Percentiles rank a stretch among this genome's conserved stretches.
Evolutionary conservation across 2,113 vertebrate genomes (phyloP).

Genomic region (Dissostichus mawsoni): DNA sequence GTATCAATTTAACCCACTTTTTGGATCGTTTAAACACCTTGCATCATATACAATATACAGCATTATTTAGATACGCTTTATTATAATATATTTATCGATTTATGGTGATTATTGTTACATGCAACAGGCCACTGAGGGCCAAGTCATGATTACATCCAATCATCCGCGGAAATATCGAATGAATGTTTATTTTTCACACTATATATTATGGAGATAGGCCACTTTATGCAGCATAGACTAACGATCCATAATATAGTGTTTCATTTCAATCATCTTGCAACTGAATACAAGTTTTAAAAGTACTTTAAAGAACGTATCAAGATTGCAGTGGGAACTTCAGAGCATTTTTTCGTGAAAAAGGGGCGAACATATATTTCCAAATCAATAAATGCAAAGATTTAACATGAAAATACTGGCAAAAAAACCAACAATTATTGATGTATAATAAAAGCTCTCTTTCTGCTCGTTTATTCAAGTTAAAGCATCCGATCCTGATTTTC

Average conservation of each 20-base stretch:
- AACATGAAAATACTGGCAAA: background rate
- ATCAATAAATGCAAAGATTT: background rate
- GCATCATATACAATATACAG: background rate
- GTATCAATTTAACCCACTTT: background rate
- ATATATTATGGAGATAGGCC: too few species aligned
- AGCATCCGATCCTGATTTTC: background rate
- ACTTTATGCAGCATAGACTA: too few species aligned
- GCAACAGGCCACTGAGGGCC: too few species aligned
- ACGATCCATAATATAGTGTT: too few species aligned
- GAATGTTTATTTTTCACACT: too few species aligned
- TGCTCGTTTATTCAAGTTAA: background rate
- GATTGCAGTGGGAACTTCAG: too few species aligned
- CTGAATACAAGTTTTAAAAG: too few species aligned
- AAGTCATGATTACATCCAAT: too few species aligned
- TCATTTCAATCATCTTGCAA: too few species aligned
- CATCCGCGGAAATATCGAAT: background rate
- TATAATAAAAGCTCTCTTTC: background rate
- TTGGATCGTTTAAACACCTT: constrained; percentile 4
- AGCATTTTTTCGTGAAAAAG: too few species aligned
- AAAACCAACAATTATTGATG: background rate
- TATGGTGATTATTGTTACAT: background rate
- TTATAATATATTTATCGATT: background rate
- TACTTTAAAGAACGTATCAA: too few species aligned
- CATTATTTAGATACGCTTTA: background rate
- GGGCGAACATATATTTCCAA: too few species aligned